Evolutionary conservation across 2,113 vertebrate genomes (phyloP), one percentile per base, ranked within the genome.

Genomic region (Tautogolabrus adspersus): DNA sequence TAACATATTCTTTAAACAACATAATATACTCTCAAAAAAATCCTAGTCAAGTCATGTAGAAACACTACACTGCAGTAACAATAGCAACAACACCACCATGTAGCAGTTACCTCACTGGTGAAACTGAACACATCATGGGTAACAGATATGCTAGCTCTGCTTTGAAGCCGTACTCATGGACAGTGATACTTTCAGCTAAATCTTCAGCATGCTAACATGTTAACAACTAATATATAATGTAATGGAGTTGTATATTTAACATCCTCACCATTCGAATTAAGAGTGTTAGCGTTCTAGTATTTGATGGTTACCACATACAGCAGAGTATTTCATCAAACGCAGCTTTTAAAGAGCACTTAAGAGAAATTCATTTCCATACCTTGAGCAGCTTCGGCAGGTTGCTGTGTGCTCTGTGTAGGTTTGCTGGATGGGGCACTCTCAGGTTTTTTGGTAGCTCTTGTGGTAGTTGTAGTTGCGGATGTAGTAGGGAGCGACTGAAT

Each of bases 281-380:
- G 38, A 42, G 40, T n/a, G n/a, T n/a, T n/a, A 26, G 26, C 26
- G 3, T 26, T 26, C 26, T 26, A 26, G 26, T 26, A 26, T 26
- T 26, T 26, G 3, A 26, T 2, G 26, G 26, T 26, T 26, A 26
- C 26, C 26, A 26, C 26, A 2, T 26, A 26, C 26, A 26, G 26
- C 26, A 26, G 26, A 26, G 3, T 34, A 34, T 34, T 34, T 34
- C 22, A 72, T 38, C 19, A 38, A 38, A 26, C 51, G 26, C 16
- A 6, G 11, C 0, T 3, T 18, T 38, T 55, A 6, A n/a, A 11
- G 51, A 55, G 26, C 15, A 49, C 7, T 26, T 40, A 38, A 44
- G 15, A 54, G 60, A 37, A 51, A 26, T 10, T 8, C 8, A 21
- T 64, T 55, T 11, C 23, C 75, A 19, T 89, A 95, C 93, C 91